Conservation (phyloP, 2,888 invertebrate species). For the Drosophila rellima region DNA sequence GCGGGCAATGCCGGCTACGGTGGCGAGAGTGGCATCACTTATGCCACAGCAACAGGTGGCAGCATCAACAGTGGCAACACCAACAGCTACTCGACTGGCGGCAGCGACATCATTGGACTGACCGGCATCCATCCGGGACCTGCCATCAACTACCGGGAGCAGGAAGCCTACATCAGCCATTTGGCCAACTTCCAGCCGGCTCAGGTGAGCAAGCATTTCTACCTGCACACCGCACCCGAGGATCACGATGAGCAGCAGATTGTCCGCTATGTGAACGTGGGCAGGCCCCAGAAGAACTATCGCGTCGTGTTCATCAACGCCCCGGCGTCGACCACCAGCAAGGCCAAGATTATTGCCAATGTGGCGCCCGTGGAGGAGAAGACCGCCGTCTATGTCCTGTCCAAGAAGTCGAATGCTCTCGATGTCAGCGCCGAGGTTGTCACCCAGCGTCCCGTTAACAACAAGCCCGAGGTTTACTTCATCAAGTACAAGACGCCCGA, state of each 20-base stretch:
- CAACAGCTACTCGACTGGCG: conserved; percentile 10
- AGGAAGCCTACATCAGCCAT: conserved; percentile 69
- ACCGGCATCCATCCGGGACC: conserved; percentile 62
- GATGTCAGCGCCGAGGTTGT: conserved; percentile 82
- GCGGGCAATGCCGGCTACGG: background rate
- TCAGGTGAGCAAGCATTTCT: conserved; percentile 83
- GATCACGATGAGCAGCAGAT: conserved; percentile 83
- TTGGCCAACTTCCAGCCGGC: conserved; percentile 76
- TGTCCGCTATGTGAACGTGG: conserved; percentile 82
- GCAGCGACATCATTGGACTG: conserved; percentile 54
- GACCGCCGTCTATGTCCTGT: conserved; percentile 85
- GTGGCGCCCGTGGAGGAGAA: conserved; percentile 84
- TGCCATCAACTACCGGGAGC: conserved; percentile 63
- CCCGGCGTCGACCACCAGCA: conserved; percentile 78
- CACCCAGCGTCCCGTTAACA: conserved; percentile 75
- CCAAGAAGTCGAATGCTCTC: conserved; percentile 82
- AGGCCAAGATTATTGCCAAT: conserved; percentile 83
- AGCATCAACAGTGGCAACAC: background rate
- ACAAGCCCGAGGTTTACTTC: conserved; percentile 85
- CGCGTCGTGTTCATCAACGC: conserved; percentile 84
- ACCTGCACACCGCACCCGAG: conserved; percentile 84
- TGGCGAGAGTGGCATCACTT: background rate
- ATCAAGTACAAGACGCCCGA: conserved; percentile 85
- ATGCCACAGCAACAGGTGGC: conserved; percentile 11
- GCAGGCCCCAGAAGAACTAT: conserved; percentile 83